Evolutionary conservation across 2,113 vertebrate genomes (phyloP).

Genomic region (Cyanocitta stelleri): DNA sequence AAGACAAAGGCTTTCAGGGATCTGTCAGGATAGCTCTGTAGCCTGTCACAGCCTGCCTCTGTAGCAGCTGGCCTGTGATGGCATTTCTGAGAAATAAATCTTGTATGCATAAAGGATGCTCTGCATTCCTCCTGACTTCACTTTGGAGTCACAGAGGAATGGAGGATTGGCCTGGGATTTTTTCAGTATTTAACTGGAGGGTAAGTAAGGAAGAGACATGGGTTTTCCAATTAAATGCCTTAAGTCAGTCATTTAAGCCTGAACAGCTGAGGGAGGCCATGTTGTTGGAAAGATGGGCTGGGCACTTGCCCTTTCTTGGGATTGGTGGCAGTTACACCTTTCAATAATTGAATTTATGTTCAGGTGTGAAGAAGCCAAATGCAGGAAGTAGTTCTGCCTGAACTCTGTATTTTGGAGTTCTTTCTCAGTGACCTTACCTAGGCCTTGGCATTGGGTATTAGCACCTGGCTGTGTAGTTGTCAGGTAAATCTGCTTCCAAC

Average conservation of each 20-base stretch:
- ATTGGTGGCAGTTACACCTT: neutral
- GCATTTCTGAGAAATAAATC: neutral
- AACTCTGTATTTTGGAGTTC: neutral
- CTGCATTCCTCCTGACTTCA: neutral
- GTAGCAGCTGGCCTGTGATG: neutral
- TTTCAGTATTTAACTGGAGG: neutral
- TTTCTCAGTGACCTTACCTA: neutral
- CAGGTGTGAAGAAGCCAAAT: neutral
- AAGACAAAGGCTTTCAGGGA: neutral
- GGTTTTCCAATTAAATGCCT: neutral
- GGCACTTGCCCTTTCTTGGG: neutral
- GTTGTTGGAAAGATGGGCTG: neutral
- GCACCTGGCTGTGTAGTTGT: neutral
- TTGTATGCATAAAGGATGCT: neutral
- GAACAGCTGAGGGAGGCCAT: neutral
- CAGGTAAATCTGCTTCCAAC: fast-evolving
- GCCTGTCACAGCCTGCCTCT: neutral
- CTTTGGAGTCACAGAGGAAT: fast-evolving
- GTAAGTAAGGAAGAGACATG: neutral
- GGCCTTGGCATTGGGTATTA: neutral
- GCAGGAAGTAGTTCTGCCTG: neutral
- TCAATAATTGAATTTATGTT: neutral
- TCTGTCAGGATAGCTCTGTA: neutral
- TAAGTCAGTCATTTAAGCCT: neutral
- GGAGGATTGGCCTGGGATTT: neutral